Evolutionary conservation across 2,797 vertebrate genomes (phyloP).

Genomic region (Serranus cabrilla): DNA sequence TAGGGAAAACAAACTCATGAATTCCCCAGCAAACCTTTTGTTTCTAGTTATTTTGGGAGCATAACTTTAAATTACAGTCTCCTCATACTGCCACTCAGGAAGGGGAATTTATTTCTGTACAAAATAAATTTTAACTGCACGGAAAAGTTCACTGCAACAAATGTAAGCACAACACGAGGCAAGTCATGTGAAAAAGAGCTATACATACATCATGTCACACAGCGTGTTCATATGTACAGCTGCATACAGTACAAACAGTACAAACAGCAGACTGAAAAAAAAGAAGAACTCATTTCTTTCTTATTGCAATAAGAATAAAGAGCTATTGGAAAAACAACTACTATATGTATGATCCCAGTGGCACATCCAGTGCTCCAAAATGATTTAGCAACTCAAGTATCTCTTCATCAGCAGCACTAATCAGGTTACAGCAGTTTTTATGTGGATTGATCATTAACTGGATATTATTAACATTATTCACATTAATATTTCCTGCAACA

Average conservation of each 20-base stretch:
- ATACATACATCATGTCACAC: slow-evolving; percentile 10
- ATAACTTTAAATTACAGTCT: slow-evolving; percentile 38
- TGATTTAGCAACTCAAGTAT: too few species aligned
- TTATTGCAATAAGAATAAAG: slow-evolving; percentile 12
- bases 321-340: not conserved
- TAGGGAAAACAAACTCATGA: slow-evolving; percentile 21
- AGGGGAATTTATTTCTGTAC: slow-evolving; percentile 21
- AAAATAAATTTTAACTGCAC: slow-evolving; percentile 16
- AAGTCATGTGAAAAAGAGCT: slow-evolving; percentile 1
- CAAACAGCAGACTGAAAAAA: not conserved
- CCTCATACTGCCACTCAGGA: slow-evolving; percentile 8
- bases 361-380: too few species aligned
- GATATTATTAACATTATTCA: too few species aligned
- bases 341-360: too few species aligned
- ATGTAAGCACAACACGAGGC: not conserved
- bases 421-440: too few species aligned
- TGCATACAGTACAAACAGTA: too few species aligned
- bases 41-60: slow-evolving; percentile 9
- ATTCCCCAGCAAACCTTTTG: slow-evolving; percentile 17
- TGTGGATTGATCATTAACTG: too few species aligned
- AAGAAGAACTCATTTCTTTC: not conserved
- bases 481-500: too few species aligned
- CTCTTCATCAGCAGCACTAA: too few species aligned
- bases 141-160: slow-evolving; percentile 5
- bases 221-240: not conserved